Percentiles rank a stretch among this genome's conserved stretches.
Conservation (phyloP, 2,113 vertebrate genomes). For the Prietella phreatophila region DNA sequence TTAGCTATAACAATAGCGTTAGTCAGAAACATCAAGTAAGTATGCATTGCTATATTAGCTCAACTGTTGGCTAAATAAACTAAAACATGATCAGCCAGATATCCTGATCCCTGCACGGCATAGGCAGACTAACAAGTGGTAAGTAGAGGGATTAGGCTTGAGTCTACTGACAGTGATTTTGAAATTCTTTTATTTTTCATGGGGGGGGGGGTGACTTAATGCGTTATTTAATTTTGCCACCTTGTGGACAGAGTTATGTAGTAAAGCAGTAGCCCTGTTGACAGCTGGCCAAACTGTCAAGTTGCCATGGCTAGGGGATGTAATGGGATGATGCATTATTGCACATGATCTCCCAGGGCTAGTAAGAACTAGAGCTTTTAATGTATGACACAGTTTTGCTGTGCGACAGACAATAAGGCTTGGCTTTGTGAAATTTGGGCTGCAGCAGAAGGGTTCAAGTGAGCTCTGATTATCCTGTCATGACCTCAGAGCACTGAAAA, state of each 20-base stretch:
- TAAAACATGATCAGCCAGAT: not conserved
- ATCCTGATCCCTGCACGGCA: not conserved
- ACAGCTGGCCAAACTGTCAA: not conserved
- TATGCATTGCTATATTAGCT: not conserved
- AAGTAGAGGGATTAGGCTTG: not conserved
- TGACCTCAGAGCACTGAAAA: not conserved
- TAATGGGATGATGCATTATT: not conserved
- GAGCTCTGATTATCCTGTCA: constrained; percentile 14
- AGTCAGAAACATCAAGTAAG: not conserved
- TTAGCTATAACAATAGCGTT: not conserved
- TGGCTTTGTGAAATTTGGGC: constrained; percentile 13
- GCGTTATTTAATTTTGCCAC: constrained; percentile 3
- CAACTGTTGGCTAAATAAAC: not conserved
- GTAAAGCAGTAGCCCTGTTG: not conserved
- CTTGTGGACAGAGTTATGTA: constrained; percentile 2
- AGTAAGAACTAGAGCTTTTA: not conserved
- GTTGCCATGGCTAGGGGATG: not conserved
- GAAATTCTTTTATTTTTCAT: not conserved
- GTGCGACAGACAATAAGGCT: not conserved
- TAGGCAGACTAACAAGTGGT: not conserved
- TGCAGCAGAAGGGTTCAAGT: not conserved
- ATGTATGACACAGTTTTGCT: not conserved
- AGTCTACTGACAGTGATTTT: not conserved
- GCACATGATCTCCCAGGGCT: not conserved
- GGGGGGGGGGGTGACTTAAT: too few species aligned